These are phyloP conservation scores for Corapipo altera DNA, from an alignment of 2,113 vertebrate species.

Conservation along the genomic window DNA sequence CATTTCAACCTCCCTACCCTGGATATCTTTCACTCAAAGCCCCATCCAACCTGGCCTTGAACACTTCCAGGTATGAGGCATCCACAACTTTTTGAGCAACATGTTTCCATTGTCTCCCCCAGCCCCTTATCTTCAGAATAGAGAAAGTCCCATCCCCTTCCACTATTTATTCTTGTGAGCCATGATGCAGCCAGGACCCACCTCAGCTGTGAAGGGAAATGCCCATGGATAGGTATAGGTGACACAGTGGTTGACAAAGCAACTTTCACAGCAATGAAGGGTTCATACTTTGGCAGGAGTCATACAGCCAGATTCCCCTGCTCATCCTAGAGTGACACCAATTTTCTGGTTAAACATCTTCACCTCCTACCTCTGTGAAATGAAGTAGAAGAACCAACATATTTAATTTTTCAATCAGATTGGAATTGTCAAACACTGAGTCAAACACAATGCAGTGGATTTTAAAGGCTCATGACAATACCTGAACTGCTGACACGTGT, in stretches of 20 bases:
- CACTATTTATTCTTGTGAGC: neutral
- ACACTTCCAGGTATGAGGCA: neutral
- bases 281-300: neutral
- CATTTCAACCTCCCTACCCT: rapidly evolving
- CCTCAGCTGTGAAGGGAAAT: neutral
- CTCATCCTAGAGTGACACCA: neutral
- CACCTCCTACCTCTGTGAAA: neutral
- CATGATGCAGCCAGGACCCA: neutral
- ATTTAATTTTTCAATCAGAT: neutral
- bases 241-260: neutral
- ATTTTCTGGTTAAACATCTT: neutral
- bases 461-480: neutral
- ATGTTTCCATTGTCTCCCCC: neutral
- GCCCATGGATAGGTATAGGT: neutral
- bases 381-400: neutral
- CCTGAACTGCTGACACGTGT: neutral
- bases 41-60: neutral
- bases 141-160: neutral
- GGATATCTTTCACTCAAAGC: neutral
- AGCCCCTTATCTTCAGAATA: neutral
- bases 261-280: neutral
- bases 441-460: neutral
- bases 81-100: neutral
- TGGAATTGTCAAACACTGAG: neutral
- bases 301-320: neutral